Conservation (phyloP, 2,888 invertebrate species). For the Neuroscelio doddi region DNA sequence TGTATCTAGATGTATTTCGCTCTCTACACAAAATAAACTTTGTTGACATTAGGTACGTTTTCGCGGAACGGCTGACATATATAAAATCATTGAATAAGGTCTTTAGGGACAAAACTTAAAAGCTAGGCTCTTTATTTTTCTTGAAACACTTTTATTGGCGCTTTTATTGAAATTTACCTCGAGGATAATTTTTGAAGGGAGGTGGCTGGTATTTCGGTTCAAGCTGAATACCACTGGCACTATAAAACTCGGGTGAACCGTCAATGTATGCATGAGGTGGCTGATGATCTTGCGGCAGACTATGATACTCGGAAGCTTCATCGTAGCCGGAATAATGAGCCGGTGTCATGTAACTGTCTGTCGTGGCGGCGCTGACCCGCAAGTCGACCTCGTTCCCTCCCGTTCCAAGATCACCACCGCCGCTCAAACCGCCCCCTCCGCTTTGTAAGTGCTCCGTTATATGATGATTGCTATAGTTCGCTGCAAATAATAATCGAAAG, state of each 20-base stretch:
- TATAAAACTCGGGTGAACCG: constrained; percentile 84
- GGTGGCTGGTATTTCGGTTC: constrained; percentile 84
- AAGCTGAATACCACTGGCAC: constrained; percentile 75
- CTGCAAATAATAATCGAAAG: constrained; percentile 48
- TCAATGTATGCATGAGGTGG: constrained; percentile 77
- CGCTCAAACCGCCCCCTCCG: constrained; percentile 57
- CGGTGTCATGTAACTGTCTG: constrained; percentile 67
- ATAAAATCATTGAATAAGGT: too few relatives aligned
- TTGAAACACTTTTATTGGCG: too few relatives aligned
- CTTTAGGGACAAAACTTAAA: too few relatives aligned
- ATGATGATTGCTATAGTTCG: constrained; percentile 67
- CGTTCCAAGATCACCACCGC: constrained; percentile 61
- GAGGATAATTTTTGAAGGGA: constrained; percentile 80
- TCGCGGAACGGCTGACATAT: too few relatives aligned
- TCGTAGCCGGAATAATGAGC: constrained; percentile 72
- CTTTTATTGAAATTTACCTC: too few relatives aligned
- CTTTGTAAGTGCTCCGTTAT: constrained; percentile 67
- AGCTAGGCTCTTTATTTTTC: too few relatives aligned
- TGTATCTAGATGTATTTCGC: too few relatives aligned
- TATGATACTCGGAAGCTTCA: constrained; percentile 65
- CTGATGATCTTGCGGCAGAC: constrained; percentile 70
- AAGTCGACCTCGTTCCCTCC: constrained; percentile 65
- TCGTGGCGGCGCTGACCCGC: constrained; percentile 59
- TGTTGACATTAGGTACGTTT: too few relatives aligned
- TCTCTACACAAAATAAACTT: too few relatives aligned